Percentiles rank a stretch among this genome's conserved stretches.
phyloP scores from a whole-genome alignment of 2,797 vertebrate species.

The Decapterus maruadsi region DNA sequence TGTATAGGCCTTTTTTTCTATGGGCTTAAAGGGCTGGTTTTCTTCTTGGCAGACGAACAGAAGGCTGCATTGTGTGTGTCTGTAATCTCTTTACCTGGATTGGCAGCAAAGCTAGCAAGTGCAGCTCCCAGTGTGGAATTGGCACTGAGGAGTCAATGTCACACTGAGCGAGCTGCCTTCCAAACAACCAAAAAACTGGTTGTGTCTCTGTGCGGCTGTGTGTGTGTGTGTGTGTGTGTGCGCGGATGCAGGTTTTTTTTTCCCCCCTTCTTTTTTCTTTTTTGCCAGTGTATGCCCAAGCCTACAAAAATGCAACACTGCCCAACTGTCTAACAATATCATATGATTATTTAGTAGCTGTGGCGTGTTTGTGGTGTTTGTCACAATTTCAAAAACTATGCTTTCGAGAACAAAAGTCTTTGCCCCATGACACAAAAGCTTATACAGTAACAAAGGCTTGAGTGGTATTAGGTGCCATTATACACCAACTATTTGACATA shows the following conservation, averaged over 20 bases:
- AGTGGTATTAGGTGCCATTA: constrained; percentile 74
- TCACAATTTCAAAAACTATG: constrained; percentile 41
- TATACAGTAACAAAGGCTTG: constrained; percentile 60
- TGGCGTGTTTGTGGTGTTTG: constrained; percentile 27
- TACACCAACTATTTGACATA: constrained; percentile 76
- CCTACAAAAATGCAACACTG: constrained; percentile 27
- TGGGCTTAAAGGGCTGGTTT: constrained; percentile 82
- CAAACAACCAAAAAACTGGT: constrained; percentile 71
- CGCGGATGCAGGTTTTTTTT: constrained; percentile 39
- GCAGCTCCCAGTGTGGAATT: constrained; percentile 81
- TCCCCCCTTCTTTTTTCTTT: constrained; percentile 50
- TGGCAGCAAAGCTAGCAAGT: constrained; percentile 82
- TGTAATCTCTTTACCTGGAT: constrained; percentile 91
- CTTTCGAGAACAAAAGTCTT: constrained; percentile 52
- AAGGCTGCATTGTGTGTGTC: constrained; percentile 87
- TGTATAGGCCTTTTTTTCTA: constrained; percentile 59
- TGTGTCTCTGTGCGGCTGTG: constrained; percentile 65
- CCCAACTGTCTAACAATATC: constrained; percentile 37
- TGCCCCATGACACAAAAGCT: constrained; percentile 55
- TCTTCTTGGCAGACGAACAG: constrained; percentile 87
- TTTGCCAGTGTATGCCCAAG: constrained; percentile 22
- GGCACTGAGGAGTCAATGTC: constrained; percentile 84
- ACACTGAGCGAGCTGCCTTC: constrained; percentile 77
- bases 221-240: constrained; percentile 57
- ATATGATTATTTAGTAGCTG: constrained; percentile 51